Percentiles rank a stretch among this genome's conserved stretches.
Evolutionary conservation across 2,113 vertebrate species (phyloP).

Genomic region (Syngnathus floridae): DNA sequence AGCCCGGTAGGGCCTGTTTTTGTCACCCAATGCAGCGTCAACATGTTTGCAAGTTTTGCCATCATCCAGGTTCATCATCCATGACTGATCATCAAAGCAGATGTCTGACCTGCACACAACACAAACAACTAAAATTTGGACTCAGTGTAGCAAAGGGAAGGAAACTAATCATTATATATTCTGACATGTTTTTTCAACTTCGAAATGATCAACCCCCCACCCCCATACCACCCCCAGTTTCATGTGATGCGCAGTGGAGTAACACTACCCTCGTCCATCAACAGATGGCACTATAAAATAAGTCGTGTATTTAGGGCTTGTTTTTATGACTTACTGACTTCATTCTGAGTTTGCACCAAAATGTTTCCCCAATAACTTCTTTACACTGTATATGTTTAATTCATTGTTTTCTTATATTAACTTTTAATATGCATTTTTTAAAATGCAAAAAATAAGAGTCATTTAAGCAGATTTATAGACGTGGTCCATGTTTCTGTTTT

Average conservation of each 20-base stretch:
- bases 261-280: constrained; percentile 35
- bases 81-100: background rate
- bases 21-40: background rate
- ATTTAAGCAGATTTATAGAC: background rate
- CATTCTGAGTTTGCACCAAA: constrained; percentile 9
- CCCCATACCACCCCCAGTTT: constrained; percentile 21
- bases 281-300: constrained; percentile 59
- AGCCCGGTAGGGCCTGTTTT: background rate
- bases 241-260: constrained; percentile 19
- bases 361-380: background rate
- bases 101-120: background rate
- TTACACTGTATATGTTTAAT: background rate
- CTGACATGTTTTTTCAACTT: constrained; percentile 1
- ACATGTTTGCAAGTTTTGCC: background rate
- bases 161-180: background rate
- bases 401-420: too few species aligned
- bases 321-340: constrained; percentile 58
- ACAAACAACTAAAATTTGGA: background rate
- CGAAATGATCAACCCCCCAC: background rate
- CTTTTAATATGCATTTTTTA: background rate
- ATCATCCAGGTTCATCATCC: background rate
- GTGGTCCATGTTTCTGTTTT: constrained; percentile 1
- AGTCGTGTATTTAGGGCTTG: constrained; percentile 38
- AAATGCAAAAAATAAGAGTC: background rate
- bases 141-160: background rate